These are phyloP conservation scores for Cheilosia vernalis DNA, from an alignment of 2,888 invertebrate species.

Conservation along the genomic window DNA sequence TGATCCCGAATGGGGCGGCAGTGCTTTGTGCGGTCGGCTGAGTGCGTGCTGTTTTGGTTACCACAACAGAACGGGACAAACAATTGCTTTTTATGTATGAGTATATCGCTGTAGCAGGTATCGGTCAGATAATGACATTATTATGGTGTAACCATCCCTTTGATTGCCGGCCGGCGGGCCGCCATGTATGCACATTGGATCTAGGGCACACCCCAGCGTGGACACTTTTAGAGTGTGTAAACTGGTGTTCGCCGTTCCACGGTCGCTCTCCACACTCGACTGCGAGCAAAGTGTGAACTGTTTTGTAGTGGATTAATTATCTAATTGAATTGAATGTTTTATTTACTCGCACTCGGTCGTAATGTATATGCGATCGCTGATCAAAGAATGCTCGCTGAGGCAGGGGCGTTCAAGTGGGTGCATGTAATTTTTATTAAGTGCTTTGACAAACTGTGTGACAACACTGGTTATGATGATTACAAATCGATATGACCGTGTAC, in stretches of 20 bases:
- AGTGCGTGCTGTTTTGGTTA: constrained; percentile 64
- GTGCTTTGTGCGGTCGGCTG: constrained; percentile 53
- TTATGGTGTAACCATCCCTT: constrained; percentile 69
- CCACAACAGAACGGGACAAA: constrained; percentile 40
- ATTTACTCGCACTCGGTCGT: constrained; percentile 55
- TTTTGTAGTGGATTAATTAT: constrained; percentile 67
- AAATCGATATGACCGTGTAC: constrained; percentile 67
- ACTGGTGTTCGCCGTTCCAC: constrained; percentile 10
- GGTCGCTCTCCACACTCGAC: background rate
- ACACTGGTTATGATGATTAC: constrained; percentile 68
- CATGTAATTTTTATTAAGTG: constrained; percentile 70
- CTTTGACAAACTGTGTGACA: constrained; percentile 70
- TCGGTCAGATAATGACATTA: constrained; percentile 72
- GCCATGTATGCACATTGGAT: background rate
- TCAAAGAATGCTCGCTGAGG: constrained; percentile 16
- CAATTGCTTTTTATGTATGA: background rate
- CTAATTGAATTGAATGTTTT: constrained; percentile 73
- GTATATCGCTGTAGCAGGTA: constrained; percentile 45
- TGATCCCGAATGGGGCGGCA: constrained; percentile 28
- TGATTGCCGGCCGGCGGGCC: constrained; percentile 52
- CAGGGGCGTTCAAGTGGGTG: background rate
- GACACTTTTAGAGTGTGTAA: constrained; percentile 67
- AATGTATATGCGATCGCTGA: constrained; percentile 34
- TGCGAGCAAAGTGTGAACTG: constrained; percentile 27
- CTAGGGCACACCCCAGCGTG: constrained; percentile 29